Conservation (phyloP, 2,113 vertebrate genomes). For the Mesoclemmys tuberculata region DNA sequence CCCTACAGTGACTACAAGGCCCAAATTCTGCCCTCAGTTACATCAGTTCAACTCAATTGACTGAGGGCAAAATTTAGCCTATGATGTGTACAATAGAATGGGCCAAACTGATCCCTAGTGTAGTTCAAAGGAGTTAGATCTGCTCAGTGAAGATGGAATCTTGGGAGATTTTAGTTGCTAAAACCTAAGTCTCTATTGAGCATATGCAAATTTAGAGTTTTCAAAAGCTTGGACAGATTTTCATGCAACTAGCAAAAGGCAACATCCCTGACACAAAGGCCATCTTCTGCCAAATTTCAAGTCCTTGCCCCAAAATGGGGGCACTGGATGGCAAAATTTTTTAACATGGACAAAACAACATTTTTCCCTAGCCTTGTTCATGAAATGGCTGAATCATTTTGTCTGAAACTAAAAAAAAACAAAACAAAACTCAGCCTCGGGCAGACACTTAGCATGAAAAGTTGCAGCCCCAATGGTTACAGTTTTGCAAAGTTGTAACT, state of each 20-base stretch:
- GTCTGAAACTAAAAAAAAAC: neutral
- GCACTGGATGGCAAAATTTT: neutral
- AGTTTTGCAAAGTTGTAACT: neutral
- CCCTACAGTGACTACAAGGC: no score
- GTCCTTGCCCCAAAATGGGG: neutral
- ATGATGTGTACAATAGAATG: neutral
- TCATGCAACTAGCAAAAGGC: neutral
- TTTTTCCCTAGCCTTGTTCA: neutral
- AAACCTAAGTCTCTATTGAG: neutral
- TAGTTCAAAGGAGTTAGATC: neutral
- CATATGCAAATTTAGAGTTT: neutral
- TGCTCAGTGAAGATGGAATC: neutral
- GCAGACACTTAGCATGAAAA: neutral
- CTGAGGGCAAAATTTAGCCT: neutral
- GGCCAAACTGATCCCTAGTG: neutral
- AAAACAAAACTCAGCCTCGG: neutral
- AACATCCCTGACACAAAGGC: neutral
- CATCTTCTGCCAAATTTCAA: neutral
- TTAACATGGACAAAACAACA: neutral
- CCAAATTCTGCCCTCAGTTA: neutral
- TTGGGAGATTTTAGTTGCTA: neutral
- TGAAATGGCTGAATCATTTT: slow-evolving; percentile 50
- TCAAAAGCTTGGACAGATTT: neutral
- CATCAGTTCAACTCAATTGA: neutral
- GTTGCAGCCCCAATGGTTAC: neutral